Evolutionary conservation across 2,888 invertebrate species (phyloP), one percentile per base, ranked within the genome.

Genomic region (Polyploca ridens): DNA sequence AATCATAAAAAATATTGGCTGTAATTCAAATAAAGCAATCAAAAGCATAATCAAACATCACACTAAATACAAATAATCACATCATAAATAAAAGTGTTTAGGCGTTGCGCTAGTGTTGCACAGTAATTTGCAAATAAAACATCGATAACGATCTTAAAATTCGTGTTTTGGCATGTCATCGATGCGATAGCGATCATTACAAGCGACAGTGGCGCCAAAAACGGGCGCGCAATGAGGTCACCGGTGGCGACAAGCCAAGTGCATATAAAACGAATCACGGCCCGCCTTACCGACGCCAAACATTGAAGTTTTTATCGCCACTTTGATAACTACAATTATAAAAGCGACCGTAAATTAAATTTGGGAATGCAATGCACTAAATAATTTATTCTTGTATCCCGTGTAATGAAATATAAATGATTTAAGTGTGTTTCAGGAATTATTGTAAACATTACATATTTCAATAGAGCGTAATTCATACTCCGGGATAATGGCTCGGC

Each of bases 191-290:
- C 72, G 78, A 88, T 89, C 86, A 81, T 83, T 81, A 79, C 77
- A 77, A 73, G 83, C 82, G 82, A 84, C 81, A 76, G 87, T 90
- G 92, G 91, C 92, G 93, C 91, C 93, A 87, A 91, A 91, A 91
- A 86, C 83, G 83, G 83, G 79, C 82, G 75, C 77, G 85, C 90
- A 90, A 90, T 90, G 91, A 91, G 90, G 91, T 91, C 91, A 90
- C 79, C 81, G 71, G 85, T 92, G 91, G 92, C 90, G 82, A 73
- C 77, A 82, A 81, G 92, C 92, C 92, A 92, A 91, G 86, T 91
- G 90, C 90, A 89, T 83, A 79, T 76, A 77, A 79, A 85, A 77
- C 83, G 76, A 83, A 81, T 84, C 83, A 81, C 78, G 81, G 79
- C 74, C 73, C 81, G 76, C 73, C 76, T 67, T 73, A 67, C 73